Conservation (phyloP, 2,888 invertebrate genomes). For the Ichneumoninae sp. region DNA sequence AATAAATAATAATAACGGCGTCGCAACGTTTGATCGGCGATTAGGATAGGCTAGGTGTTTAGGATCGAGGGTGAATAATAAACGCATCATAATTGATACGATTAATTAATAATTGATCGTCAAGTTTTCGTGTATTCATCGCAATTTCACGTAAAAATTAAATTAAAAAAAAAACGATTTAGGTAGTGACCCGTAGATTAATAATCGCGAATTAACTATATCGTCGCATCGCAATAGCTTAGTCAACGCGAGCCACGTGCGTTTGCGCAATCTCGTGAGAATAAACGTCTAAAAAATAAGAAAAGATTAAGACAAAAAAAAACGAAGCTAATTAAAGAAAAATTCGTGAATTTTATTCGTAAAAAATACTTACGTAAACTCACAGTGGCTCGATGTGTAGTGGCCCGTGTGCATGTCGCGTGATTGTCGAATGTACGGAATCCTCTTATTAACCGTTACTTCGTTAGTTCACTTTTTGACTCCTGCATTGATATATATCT, state of each 20-base stretch:
- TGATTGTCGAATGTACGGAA: slow-evolving; percentile 74
- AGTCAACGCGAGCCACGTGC: slow-evolving; percentile 69
- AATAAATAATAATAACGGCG: slow-evolving; percentile 53
- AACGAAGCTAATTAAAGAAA: neutral
- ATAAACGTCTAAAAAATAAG: slow-evolving; percentile 9
- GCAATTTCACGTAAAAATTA: slow-evolving; percentile 65
- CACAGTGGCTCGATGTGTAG: slow-evolving; percentile 58
- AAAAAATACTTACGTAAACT: slow-evolving; percentile 26
- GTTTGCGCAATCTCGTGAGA: slow-evolving; percentile 65
- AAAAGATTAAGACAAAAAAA: neutral
- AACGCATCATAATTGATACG: slow-evolving; percentile 45
- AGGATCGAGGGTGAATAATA: slow-evolving; percentile 41
- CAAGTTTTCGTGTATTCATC: slow-evolving; percentile 68
- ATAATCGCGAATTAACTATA: slow-evolving; percentile 60
- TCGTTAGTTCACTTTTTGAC: slow-evolving; percentile 69
- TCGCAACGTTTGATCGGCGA: slow-evolving; percentile 60
- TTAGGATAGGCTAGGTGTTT: slow-evolving; percentile 45
- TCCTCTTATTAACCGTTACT: slow-evolving; percentile 71
- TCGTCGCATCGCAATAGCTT: slow-evolving; percentile 70
- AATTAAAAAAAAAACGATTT: slow-evolving; percentile 36
- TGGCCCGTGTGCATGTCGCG: slow-evolving; percentile 73
- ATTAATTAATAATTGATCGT: slow-evolving; percentile 62
- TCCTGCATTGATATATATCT: slow-evolving; percentile 64
- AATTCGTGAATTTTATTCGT: slow-evolving; percentile 14
- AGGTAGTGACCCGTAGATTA: slow-evolving; percentile 48